Base-by-base conservation (phyloP, 2,888 invertebrate species). In the Mythimna ferrago region DNA sequence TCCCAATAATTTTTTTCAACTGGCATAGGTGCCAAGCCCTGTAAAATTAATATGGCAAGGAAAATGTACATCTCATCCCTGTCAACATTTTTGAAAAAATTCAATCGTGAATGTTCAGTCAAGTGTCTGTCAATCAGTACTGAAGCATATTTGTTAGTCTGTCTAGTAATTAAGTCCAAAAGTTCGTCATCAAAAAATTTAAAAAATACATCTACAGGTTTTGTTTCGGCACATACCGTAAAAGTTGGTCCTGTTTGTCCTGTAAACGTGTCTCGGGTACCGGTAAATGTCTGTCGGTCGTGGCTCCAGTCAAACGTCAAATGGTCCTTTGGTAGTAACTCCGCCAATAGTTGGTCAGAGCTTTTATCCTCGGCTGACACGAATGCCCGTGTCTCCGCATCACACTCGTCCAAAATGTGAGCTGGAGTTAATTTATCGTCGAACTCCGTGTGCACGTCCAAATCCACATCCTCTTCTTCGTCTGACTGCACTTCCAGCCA, bases 291-390 rank as follows among this genome's bases (percentile, higher is more conserved):
- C 14, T 63, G 21, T 16, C 21, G 60, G 58, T 75, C 75, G 16
- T 67, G 32, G 57, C 19, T 64, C 66, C 71, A 75, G 35, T 75
- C 71, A 64, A 75, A 75, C 35, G 66, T 71, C 53, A 75, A 63
- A 60, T 70, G 70, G 74, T 75, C 75, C 19, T 67, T 71, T 19
- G 75, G 71, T 16, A 67, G 58, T 38, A 75, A 32, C 14, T 19
- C 38, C 53, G 41, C 38, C 4, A 75, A n/a, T 19, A 66, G 57
- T 26, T 48, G 26, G 58, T 75, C 71, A 35, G 75, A 66, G 54
- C 63, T 66, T 66, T 71, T 71, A 16, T 75, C 75, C 66, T 71
- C 71, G 67, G 67, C 67, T 67, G 51, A 67, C 67, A 67, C 67
- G 44, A 69, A 69, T 54, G 53, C 51, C 62, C 56, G 60, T 67